Evolutionary conservation across 2,888 invertebrate genomes (phyloP).

Genomic region (Shargacucullia verbasci): DNA sequence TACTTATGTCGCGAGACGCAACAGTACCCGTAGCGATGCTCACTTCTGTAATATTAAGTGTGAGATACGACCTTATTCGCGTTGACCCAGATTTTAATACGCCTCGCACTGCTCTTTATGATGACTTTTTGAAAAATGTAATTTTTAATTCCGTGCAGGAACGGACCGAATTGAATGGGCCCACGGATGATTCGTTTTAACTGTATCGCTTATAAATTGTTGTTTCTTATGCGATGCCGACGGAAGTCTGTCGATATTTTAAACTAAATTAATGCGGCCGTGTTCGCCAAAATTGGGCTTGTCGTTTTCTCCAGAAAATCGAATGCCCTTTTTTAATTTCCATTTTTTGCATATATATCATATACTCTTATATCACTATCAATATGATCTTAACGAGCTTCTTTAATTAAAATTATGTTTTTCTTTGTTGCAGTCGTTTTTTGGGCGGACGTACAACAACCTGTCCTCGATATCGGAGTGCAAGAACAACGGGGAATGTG

Average conservation of each 20-base stretch:
- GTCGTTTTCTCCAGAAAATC: conserved; percentile 72
- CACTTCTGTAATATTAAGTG: conserved; percentile 84
- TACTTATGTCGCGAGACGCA: conserved; percentile 81
- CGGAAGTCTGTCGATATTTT: conserved; percentile 85
- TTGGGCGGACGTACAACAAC: conserved; percentile 97
- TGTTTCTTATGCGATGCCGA: conserved; percentile 82
- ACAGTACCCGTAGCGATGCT: conserved; percentile 73
- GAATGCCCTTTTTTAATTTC: conserved; percentile 71
- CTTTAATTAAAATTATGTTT: conserved; percentile 64
- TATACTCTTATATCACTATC: conserved; percentile 52
- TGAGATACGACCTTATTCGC: conserved; percentile 85
- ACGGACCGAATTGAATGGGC: conserved; percentile 75
- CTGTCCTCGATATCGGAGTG: conserved; percentile 96
- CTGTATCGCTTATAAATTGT: conserved; percentile 86
- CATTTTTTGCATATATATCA: conserved; percentile 62
- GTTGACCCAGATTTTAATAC: conserved; percentile 86
- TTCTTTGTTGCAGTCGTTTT: conserved; percentile 94
- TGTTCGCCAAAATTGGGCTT: conserved; percentile 72
- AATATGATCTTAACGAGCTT: conserved; percentile 48
- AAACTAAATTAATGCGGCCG: conserved; percentile 81
- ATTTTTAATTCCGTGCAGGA: conserved; percentile 83
- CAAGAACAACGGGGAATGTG: conserved; percentile 97
- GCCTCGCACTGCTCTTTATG: conserved; percentile 82
- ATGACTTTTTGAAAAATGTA: conserved; percentile 89
- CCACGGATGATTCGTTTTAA: conserved; percentile 80